These are phyloP conservation scores for Catostylus mosaicus DNA, from an alignment of 30 jellyfish, hydroid and myxozoan genomes.

Conservation along the genomic window DNA sequence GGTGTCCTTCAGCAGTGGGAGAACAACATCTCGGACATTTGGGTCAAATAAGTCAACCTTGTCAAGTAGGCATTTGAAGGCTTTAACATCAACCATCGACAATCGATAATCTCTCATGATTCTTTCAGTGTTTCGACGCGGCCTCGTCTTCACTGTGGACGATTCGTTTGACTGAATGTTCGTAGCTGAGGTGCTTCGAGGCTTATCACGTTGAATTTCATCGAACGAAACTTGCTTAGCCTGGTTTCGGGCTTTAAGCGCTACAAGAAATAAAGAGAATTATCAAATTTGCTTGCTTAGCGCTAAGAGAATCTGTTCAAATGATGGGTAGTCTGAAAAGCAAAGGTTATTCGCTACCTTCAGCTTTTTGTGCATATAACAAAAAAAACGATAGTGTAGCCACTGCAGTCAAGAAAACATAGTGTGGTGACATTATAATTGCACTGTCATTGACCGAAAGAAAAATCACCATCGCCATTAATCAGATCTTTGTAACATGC, in stretches of 20 bases:
- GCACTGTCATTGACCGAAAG: too few relatives aligned
- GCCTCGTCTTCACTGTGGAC: constrained; percentile 54
- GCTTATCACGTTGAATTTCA: constrained; percentile 46
- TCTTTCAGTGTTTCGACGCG: constrained; percentile 88
- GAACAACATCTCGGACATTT: constrained; percentile 79
- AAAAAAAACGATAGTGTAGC: too few relatives aligned
- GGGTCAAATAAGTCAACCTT: constrained; percentile 89
- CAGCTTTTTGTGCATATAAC: too few relatives aligned
- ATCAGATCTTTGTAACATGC: too few relatives aligned
- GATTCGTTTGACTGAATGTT: constrained; percentile 14
- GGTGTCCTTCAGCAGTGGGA: constrained; percentile 73
- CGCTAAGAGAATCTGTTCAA: too few relatives aligned
- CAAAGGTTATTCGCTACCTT: too few relatives aligned
- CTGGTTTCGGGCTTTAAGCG: constrained; percentile 28
- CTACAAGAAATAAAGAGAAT: neutral
- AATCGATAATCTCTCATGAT: constrained; percentile 92
- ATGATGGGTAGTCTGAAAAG: too few relatives aligned
- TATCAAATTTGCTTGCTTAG: too few relatives aligned
- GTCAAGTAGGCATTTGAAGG: constrained; percentile 78
- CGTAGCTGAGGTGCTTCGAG: constrained; percentile 42
- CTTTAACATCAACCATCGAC: constrained; percentile 81
- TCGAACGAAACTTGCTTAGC: constrained; percentile 63
- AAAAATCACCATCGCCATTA: too few relatives aligned
- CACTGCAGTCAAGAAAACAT: neutral
- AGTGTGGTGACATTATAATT: too few relatives aligned